phyloP scores from a whole-genome alignment of 1,140 invertebrate species.

The Sitobion miscanthi region DNA sequence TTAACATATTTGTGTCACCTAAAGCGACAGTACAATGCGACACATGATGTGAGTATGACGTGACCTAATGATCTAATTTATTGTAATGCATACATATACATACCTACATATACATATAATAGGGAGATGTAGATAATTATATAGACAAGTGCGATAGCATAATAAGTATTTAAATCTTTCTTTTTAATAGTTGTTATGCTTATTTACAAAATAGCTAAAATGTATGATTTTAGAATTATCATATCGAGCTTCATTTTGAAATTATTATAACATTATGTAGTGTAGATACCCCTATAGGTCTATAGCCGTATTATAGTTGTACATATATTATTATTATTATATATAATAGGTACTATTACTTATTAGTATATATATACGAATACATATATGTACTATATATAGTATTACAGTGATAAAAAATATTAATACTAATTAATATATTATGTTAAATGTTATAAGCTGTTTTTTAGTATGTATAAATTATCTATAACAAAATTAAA shows the following conservation, averaged over 20 bases:
- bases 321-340: no score
- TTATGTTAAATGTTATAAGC: no score
- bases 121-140: not conserved
- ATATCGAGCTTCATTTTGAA: not conserved
- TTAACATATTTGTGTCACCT: not conserved
- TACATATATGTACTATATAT: no score
- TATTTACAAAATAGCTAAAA: not conserved
- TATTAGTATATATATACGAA: no score
- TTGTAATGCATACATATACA: not conserved
- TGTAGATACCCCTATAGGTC: not conserved
- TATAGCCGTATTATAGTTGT: not conserved
- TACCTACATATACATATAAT: not conserved
- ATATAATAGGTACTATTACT: no score
- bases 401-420: no score
- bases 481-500: no score
- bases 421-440: no score
- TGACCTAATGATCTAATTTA: not conserved
- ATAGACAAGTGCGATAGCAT: not conserved
- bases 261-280: not conserved
- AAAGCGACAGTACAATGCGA: not conserved
- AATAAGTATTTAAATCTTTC: not conserved
- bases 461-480: no score
- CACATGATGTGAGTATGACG: not conserved
- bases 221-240: not conserved
- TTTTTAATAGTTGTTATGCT: not conserved